These are phyloP conservation scores for Morone chrysops DNA, from an alignment of 2,113 vertebrate species.

Conservation along the genomic window DNA sequence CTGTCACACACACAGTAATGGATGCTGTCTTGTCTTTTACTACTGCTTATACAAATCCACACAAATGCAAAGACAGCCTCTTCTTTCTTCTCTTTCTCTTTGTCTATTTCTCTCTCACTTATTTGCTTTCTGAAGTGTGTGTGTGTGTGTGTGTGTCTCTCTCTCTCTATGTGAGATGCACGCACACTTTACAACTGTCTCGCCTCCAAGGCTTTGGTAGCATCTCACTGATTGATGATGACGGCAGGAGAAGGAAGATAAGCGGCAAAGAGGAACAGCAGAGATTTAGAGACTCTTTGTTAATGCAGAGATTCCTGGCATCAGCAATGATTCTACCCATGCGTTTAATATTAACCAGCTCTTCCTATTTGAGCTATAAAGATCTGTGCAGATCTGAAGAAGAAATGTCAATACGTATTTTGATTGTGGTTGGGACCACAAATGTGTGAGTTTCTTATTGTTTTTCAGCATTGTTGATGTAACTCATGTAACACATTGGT, in stretches of 20 bases:
- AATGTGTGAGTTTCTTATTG: background rate
- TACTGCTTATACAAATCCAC: background rate
- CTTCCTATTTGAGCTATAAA: background rate
- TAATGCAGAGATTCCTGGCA: background rate
- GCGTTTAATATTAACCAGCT: background rate
- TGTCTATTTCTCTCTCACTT: background rate
- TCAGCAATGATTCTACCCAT: background rate
- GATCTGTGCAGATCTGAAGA: background rate
- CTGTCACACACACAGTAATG: background rate
- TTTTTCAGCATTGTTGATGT: background rate
- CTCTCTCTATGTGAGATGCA: background rate
- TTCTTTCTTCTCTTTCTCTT: background rate
- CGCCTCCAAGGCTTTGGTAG: conserved; percentile 17
- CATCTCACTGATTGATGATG: conserved; percentile 30
- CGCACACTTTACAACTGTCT: background rate
- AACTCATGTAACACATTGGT: background rate
- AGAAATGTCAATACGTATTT: background rate
- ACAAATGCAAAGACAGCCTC: background rate
- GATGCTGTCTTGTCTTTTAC: background rate
- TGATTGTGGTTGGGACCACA: background rate
- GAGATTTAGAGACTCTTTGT: background rate
- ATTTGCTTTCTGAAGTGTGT: background rate
- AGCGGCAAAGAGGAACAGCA: conserved; percentile 8
- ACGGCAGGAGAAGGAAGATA: conserved; percentile 8
- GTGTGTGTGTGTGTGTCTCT: background rate